Base-by-base conservation (phyloP, 2,113 vertebrate species). In the Hippoglossus stenolepis region DNA sequence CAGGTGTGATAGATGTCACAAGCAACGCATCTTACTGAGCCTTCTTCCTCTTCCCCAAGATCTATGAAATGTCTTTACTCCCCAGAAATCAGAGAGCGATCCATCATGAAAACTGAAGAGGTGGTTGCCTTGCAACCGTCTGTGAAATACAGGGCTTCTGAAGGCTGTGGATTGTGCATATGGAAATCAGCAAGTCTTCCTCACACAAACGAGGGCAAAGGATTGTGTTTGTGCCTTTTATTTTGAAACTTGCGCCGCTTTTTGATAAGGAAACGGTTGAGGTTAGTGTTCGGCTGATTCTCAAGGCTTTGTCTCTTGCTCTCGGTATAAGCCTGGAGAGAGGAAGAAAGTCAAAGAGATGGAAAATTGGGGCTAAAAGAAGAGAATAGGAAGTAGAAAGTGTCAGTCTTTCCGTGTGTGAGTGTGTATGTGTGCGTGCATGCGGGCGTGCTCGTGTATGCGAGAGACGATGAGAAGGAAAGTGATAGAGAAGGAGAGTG, bases 181-280 rank as follows among this genome's bases (percentile, higher is more conserved):
- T 80, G 70, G 74, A 87, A 87, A 77, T 81, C 45, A 72, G 56
- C 20, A 57, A 70, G 70, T 70, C 68, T 75, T 75, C 65, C 43
- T 62, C 38, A 65, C 80, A 59, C 53, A n/a, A 90, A 87, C 58
- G 63, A 88, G 85, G 82, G 77, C 89, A 83, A 75, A 68, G 86
- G 73, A 84, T 80, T 84, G 75, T 66, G 56, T 87, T 84, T 73
- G 61, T 73, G 63, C 61, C 74, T 87, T 86, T 83, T 10, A 77
- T 85, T 86, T 72, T 38, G 70, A 77, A 79, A 75, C 21, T 68
- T 77, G 49, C 49, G 77, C 68, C 75, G 81, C 62, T 73, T 81
- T 83, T 85, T 87, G 80, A 90, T 84, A 83, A 89, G 85, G 80
- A 90, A 88, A 89, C 82, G 64, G 77, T 73, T 63, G 83, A 86